Evolutionary conservation across 37 sponge, comb jelly and placozoan genomes (phyloP), one percentile per base, ranked within the genome.

Genomic region (Halichondria panicea): DNA sequence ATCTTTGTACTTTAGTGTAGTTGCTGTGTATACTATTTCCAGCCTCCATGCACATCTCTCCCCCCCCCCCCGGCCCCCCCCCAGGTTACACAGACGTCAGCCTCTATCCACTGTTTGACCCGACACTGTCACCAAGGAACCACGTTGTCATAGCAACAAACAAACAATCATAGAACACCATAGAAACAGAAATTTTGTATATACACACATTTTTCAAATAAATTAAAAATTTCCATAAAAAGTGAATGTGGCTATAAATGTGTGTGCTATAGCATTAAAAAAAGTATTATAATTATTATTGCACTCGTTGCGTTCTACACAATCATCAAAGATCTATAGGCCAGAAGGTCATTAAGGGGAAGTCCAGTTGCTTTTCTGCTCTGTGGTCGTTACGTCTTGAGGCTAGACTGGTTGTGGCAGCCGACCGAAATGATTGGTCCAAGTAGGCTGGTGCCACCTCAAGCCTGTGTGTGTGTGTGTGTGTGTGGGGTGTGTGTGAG

Each of bases 291-390:
- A n/a, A n/a, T n/a, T n/a, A n/a, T n/a, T n/a, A n/a, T n/a, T n/a
- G n/a, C n/a, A n/a, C n/a, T n/a, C n/a, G n/a, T n/a, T 48, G 52
- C 52, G 15, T 11, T 59, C 8, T 25, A 59, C 22, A 22, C 25
- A 59, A 31, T 40, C 30, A 57, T 63, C 52, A 88, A 37, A 91
- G 75, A 78, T 86, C 92, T 3, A 91, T 48, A 2, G 90, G 94
- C 94, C 94, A 93, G 63, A 62, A 93, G 12, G 90, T 81, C 94
- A 93, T 93, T 1, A 93, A 74, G 27, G 94, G 90, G 60, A 93
- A 85, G 43, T 76, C 35, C 13, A 93, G 30, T 77, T 87, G 82
- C 72, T 44, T 80, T 25, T 76, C 70, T 3, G 22, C 36, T 55
- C 61, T 33, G 0, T 71, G 62, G n/a, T 59, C 58, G 1, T 37